Evolutionary conservation across 2,888 invertebrate species (phyloP).

Genomic region (Lampropteryx suffumata): DNA sequence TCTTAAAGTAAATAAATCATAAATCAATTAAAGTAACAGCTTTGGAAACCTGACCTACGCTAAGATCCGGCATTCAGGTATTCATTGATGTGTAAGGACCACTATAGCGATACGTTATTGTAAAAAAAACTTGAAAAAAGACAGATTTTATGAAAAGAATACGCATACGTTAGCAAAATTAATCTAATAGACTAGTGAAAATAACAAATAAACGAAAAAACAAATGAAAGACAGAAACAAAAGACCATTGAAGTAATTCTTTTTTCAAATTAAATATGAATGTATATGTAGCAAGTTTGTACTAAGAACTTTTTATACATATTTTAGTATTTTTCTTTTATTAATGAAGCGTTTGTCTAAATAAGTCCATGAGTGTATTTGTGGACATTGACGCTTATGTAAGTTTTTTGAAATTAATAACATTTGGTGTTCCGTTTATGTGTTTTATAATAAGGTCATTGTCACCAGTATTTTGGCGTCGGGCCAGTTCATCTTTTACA

Average conservation of each 20-base stretch:
- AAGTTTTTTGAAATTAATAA: too few relatives aligned
- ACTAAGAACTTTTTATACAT: not conserved
- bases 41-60: not conserved
- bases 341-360: not conserved
- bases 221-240: not conserved
- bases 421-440: too few relatives aligned
- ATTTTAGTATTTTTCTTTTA: not conserved
- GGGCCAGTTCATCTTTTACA: too few relatives aligned
- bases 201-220: not conserved
- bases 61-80: not conserved
- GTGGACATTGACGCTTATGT: too few relatives aligned
- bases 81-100: slow-evolving; percentile 2
- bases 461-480: too few relatives aligned
- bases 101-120: not conserved
- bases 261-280: not conserved
- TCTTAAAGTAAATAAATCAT: too few relatives aligned
- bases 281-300: not conserved
- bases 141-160: not conserved
- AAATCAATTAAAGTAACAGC: slow-evolving; percentile 1
- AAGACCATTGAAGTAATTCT: not conserved
- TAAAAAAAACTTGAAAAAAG: not conserved
- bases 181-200: not conserved
- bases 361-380: not conserved
- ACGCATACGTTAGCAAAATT: not conserved
- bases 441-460: too few relatives aligned